Percentiles rank a stretch among this genome's conserved stretches.
Conservation (phyloP, 2,113 vertebrate genomes). For the Empidonax alnorum region DNA sequence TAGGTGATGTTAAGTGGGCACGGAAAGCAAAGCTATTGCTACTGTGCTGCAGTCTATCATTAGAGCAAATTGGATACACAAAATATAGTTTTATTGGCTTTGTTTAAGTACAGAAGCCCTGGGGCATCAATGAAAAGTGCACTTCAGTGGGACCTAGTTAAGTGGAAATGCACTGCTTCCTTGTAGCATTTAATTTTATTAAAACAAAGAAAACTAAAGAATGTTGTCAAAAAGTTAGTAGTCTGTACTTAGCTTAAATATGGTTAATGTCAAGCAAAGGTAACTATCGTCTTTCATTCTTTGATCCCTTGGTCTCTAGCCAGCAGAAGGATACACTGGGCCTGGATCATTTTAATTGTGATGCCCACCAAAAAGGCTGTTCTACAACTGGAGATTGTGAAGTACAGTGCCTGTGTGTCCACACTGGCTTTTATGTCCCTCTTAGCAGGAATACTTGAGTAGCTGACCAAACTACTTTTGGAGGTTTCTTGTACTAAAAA, state of each 20-base stretch:
- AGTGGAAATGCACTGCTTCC: not conserved
- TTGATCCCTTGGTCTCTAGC: not conserved
- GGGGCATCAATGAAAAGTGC: not conserved
- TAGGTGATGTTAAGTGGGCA: rapidly evolving
- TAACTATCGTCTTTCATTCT: not conserved
- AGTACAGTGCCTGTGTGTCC: rapidly evolving
- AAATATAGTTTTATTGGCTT: not conserved
- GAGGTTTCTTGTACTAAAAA: not conserved
- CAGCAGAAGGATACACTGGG: not conserved
- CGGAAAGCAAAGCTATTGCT: not conserved
- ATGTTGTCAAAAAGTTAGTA: not conserved
- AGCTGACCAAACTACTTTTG: not conserved
- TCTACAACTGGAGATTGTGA: not conserved
- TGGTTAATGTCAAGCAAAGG: not conserved
- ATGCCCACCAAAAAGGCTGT: not conserved
- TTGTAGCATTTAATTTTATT: not conserved
- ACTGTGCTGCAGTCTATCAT: not conserved
- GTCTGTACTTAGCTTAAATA: not conserved
- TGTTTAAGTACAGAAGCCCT: not conserved
- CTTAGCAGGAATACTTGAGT: not conserved
- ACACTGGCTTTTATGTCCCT: not conserved
- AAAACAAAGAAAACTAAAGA: not conserved
- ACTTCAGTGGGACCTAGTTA: not conserved
- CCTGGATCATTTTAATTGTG: not conserved
- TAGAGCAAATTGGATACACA: not conserved